Base-by-base conservation (phyloP, 2,888 invertebrate species). In the Nyleta sp. region DNA sequence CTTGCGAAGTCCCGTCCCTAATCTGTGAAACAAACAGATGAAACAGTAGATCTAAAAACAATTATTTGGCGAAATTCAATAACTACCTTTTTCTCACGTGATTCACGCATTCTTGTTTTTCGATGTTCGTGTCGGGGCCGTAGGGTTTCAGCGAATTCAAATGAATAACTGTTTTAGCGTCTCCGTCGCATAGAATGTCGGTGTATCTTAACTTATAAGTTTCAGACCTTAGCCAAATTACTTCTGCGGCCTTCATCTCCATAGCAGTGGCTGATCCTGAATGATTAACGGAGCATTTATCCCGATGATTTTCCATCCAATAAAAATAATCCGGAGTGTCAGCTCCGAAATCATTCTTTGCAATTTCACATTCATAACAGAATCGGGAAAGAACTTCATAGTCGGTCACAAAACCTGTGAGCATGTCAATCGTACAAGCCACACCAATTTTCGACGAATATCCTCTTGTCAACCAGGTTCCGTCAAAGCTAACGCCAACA, bases 201-300 rank as follows among this genome's bases (percentile, higher is more conserved):
- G 31, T 52, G 8, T 64, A 64, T 64, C 22, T 67, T 33, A 53
- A 44, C 33, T 55, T 44, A 24, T 67, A 67, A 8, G 18, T 28
- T 40, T 65, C 52, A 24, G 55, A 67, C 13, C 55, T 46, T 10
- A 24, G 15, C 55, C 55, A 55, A 55, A 55, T 55, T 55, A 17
- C 53, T 53, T 44, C 67, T 22, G 46, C 55, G 15, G 67, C 55
- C 8, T 28, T 65, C 65, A 65, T 65, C 18, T 67, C 46, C 67
- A 67, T 67, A 46, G 35, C 20, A 42, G 7, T 10, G 3, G 67
- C 28, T 42, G 67, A 67, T 67, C 55, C 67, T 13, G 35, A 42
- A 10, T 55, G 24, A 46, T 53, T 67, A 24, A 11, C 10, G 0
- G 55, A 55, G 13, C 46, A 67, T 33, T 53, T 11, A 55, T 15